Evolutionary conservation across 2,113 vertebrate species (phyloP), one percentile per base, ranked within the genome.

Genomic region (Pholis gunnellus): DNA sequence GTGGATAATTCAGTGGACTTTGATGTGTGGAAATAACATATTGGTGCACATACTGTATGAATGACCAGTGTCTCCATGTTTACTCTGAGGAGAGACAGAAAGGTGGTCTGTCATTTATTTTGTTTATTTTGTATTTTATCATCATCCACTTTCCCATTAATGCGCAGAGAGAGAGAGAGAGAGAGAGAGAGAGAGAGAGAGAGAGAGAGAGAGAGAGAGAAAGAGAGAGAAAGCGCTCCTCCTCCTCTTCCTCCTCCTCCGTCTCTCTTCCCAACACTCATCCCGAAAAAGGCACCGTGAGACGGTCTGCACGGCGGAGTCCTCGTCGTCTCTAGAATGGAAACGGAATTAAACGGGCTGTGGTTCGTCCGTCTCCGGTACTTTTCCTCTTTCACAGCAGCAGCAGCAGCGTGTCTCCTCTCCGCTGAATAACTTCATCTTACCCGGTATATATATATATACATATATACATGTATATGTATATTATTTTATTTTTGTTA

Each of bases 231-330:
- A 81, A 66, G 80, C 65, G 72, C 82, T 73, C 77, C 86, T 89
- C 80, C 54, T 57, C 25, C 87, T 88, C 66, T 77, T 83, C 83
- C 56, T 83, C 83, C 56, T 83, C 75, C 48, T 87, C 63, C 64
- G 36, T 40, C 36, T 65, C 77, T 83, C 84, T 80, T 75, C 72
- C 66, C 71, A 74, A 72, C 83, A 84, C 85, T 88, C 87, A 87
- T 88, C 88, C 82, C 60, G 63, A 83, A 75, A 29, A 66, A 87
- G 89, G 88, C 84, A 71, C 83, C 82, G 89, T 77, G 69, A 84
- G 56, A 48, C 84, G 75, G 64, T 91, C 78, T 77, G 73, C 81
- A 34, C 87, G 67, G 81, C 87, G 77, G 90, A 83, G 27, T 75
- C 88, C 81, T 69, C 86, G 20, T 50, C 48, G 10, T 57, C 56